Evolutionary conservation across 2,797 vertebrate genomes (phyloP).

Genomic region (Semotilus atromaculatus): DNA sequence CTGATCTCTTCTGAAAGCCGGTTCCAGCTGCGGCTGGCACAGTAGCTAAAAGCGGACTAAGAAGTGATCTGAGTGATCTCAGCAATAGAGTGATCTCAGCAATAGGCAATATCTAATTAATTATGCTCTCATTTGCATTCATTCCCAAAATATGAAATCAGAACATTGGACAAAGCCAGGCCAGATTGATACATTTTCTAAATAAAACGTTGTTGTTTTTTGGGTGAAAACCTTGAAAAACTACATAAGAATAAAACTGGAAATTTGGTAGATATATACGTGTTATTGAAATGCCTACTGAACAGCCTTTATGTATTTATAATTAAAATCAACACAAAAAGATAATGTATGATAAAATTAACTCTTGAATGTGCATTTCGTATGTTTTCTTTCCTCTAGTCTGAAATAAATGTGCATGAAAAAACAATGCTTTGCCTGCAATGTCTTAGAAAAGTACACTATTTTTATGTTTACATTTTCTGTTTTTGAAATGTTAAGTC

Average conservation of each 20-base stretch:
- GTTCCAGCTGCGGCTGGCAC: too few relatives aligned
- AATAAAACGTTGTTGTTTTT: too few relatives aligned
- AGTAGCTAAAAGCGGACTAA: too few relatives aligned
- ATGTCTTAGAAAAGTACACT: background rate
- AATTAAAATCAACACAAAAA: background rate
- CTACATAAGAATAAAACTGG: background rate
- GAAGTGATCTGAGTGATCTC: too few relatives aligned
- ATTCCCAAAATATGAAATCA: background rate
- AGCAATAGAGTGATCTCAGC: too few relatives aligned
- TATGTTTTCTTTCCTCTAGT: background rate
- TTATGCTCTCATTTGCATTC: background rate
- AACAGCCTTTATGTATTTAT: background rate
- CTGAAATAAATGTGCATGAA: background rate
- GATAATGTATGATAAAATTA: background rate
- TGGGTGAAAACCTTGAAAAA: background rate
- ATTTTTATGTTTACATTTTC: background rate
- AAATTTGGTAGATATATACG: too few relatives aligned
- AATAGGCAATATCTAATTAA: too few relatives aligned
- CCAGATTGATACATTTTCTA: too few relatives aligned
- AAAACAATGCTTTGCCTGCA: background rate
- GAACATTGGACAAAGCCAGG: background rate
- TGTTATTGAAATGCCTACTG: background rate
- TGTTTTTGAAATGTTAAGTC: slow-evolving; percentile 3
- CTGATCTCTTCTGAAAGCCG: too few relatives aligned
- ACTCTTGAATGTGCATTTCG: background rate